Percentiles rank a stretch among this genome's conserved stretches.
These are phyloP conservation scores for Leucophenga varia DNA, from an alignment of 1,140 invertebrate species.

Conservation along the genomic window DNA sequence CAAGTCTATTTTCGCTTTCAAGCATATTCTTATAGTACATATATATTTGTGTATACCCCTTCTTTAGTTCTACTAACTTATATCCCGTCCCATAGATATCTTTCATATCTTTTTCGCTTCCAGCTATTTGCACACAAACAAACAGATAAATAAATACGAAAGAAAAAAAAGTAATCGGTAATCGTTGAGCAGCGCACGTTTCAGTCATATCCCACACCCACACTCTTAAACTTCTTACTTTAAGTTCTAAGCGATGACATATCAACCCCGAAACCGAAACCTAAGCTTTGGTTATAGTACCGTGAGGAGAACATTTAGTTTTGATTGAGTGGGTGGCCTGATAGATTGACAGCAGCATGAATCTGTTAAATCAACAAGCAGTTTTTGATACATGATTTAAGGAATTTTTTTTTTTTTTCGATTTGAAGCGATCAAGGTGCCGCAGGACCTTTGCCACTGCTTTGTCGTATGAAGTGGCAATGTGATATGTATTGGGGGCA, in stretches of 20 bases:
- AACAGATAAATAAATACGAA: constrained; percentile 55
- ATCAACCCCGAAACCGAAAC: no score
- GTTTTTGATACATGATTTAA: no score
- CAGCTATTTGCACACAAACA: constrained; percentile 54
- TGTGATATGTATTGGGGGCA: no score
- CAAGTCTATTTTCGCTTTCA: no score
- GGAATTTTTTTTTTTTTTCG: constrained; percentile 1
- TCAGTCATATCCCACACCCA: neutral
- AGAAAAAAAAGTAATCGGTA: constrained; percentile 34
- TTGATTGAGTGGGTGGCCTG: constrained; percentile 54
- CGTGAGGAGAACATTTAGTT: constrained; percentile 43
- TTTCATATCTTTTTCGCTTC: constrained; percentile 35
- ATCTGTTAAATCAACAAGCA: constrained; percentile 48
- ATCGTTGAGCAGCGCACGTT: constrained; percentile 24
- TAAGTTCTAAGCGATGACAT: no score
- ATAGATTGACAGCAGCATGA: constrained; percentile 55
- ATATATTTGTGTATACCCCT: no score
- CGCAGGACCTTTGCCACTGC: no score
- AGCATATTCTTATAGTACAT: no score
- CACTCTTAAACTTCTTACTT: no score
- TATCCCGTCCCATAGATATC: no score
- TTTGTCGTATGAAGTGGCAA: no score
- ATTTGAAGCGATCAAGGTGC: constrained; percentile 40
- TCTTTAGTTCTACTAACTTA: no score
- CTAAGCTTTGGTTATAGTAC: constrained; percentile 19